These are phyloP conservation scores for Tragelaphus scriptus DNA, from an alignment of 2,113 vertebrate genomes.

Conservation along the genomic window DNA sequence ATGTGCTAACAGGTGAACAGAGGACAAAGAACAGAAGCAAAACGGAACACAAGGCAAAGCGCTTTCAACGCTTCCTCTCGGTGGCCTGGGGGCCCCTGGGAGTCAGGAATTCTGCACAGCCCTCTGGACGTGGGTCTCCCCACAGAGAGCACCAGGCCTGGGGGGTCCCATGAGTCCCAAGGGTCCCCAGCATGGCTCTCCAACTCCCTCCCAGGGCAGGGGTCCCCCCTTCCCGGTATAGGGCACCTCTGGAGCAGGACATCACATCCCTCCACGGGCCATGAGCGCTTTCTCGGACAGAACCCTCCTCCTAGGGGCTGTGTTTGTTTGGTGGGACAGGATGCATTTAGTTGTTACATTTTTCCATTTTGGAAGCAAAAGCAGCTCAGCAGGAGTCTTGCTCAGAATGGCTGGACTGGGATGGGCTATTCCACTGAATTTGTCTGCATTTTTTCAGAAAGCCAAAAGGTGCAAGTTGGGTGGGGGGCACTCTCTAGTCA, in stretches of 20 bases:
- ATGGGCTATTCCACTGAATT: not conserved
- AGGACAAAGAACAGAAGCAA: constrained; percentile 60
- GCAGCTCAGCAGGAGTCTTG: not conserved
- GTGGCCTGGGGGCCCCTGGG: not conserved
- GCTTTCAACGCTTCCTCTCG: not conserved
- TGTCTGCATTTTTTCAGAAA: constrained; percentile 15
- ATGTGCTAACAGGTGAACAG: constrained; percentile 84
- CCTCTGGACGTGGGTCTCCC: not conserved
- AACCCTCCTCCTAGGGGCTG: not conserved
- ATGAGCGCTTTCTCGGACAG: rapidly evolving
- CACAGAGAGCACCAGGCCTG: not conserved
- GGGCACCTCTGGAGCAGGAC: not conserved
- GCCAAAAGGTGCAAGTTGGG: not conserved
- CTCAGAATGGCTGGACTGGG: not conserved
- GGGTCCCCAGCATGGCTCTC: not conserved
- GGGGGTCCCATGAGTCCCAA: not conserved
- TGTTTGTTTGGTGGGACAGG: not conserved
- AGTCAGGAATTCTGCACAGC: not conserved
- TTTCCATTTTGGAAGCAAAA: constrained; percentile 35
- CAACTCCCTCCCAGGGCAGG: not conserved
- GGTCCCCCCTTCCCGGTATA: not conserved
- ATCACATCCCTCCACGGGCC: not conserved
- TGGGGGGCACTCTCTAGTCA: not conserved
- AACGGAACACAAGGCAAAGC: constrained; percentile 56
- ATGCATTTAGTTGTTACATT: not conserved